Conservation (phyloP, 2,113 vertebrate genomes). For the Gallinago media region DNA sequence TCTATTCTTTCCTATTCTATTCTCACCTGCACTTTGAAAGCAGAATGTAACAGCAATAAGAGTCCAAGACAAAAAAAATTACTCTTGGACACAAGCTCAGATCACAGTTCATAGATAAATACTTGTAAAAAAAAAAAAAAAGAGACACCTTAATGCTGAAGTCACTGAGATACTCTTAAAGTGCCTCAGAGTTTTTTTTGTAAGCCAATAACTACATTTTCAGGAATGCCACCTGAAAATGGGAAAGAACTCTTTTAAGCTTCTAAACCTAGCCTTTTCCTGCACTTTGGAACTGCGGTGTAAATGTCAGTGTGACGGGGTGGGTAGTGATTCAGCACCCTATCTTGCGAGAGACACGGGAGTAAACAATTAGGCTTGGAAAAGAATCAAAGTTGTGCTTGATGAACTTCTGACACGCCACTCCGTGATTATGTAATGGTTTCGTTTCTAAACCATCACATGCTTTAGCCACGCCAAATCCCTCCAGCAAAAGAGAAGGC, state of each 20-base stretch:
- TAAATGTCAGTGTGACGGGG: background rate
- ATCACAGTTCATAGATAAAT: background rate
- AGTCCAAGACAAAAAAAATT: background rate
- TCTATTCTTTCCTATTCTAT: background rate
- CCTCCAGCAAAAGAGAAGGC: slow-evolving; percentile 6
- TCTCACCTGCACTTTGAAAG: background rate
- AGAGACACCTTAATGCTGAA: background rate
- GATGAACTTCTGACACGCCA: slow-evolving; percentile 27
- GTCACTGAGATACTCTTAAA: background rate
- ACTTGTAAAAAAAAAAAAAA: background rate
- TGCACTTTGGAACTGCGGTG: background rate
- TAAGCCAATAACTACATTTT: background rate
- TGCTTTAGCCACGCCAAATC: slow-evolving; percentile 47
- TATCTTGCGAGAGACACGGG: background rate
- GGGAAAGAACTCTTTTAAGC: background rate
- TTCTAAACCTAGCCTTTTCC: background rate
- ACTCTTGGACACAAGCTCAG: background rate
- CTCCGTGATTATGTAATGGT: slow-evolving; percentile 25
- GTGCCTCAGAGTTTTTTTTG: too few relatives aligned
- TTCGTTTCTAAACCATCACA: slow-evolving; percentile 47
- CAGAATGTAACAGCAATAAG: background rate
- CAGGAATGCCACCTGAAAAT: background rate
- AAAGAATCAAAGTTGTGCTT: slow-evolving; percentile 40
- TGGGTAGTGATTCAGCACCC: background rate
- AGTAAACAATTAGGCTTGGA: background rate